Percentiles rank a stretch among this genome's conserved stretches.
These are phyloP conservation scores for Momotus momota DNA, from an alignment of 2,797 vertebrate genomes.

Conservation along the genomic window DNA sequence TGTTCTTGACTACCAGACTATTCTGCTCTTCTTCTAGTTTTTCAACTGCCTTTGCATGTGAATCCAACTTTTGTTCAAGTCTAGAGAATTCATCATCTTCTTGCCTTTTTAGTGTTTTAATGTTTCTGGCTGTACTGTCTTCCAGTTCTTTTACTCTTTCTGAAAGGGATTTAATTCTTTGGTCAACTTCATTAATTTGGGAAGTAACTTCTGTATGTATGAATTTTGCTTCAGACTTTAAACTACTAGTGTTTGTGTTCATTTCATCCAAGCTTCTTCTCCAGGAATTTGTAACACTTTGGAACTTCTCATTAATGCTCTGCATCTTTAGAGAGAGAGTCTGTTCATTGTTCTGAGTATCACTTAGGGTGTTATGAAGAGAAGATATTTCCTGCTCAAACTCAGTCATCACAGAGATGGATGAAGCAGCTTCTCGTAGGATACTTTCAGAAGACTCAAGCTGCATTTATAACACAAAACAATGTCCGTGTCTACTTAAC, in stretches of 20 bases:
- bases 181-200: slow-evolving; percentile 88
- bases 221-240: slow-evolving; percentile 86
- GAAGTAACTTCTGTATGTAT: slow-evolving; percentile 83
- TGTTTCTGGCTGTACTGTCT: slow-evolving; percentile 89
- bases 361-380: slow-evolving; percentile 78
- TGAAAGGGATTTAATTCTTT: slow-evolving; percentile 79
- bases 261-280: slow-evolving; percentile 81
- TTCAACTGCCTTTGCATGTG: slow-evolving; percentile 80
- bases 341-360: slow-evolving; percentile 83
- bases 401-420: slow-evolving; percentile 79
- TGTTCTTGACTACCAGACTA: slow-evolving; percentile 74
- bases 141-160: slow-evolving; percentile 89
- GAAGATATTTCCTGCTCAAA: slow-evolving; percentile 85
- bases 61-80: slow-evolving; percentile 82
- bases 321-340: slow-evolving; percentile 81
- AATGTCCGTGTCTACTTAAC: slow-evolving; percentile 76
- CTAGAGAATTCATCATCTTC: slow-evolving; percentile 87
- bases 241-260: slow-evolving; percentile 76
- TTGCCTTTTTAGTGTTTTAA: slow-evolving; percentile 86
- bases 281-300: slow-evolving; percentile 86
- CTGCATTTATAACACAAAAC: slow-evolving; percentile 96
- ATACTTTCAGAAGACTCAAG: slow-evolving; percentile 87
- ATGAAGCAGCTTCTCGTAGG: slow-evolving; percentile 82
- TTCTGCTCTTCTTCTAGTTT: slow-evolving; percentile 81
- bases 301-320: slow-evolving; percentile 83